Evolutionary conservation across 2,113 vertebrate species (phyloP), one percentile per base, ranked within the genome.

Genomic region (Semicossyphus pulcher): DNA sequence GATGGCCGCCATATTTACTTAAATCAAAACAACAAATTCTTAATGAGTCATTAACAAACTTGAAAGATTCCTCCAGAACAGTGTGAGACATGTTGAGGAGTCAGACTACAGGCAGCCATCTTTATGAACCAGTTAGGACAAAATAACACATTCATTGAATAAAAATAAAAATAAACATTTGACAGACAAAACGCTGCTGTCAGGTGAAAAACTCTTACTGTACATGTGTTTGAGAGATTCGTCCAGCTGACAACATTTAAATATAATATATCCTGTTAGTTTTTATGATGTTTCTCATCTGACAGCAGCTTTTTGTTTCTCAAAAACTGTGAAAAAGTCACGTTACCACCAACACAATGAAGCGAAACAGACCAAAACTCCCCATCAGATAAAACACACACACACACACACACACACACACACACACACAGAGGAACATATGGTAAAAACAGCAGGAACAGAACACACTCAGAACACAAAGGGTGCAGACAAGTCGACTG

Each of bases 381-480:
- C 52, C 7, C 4, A 5, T 0, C 18, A 58, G 2, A 67, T n/a
- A 42, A 63, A 31, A n/a, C 11, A 56, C 51, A 75, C 4, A 58
- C 14, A 54, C 36, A 63, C 34, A 23, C 25, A 53, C 51, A 53
- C 29, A 76, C 11, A 56, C 51, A 75, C 4, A 58, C 14, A 54
- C 36, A 63, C 34, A 23, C 25, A 53, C 51, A 53, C 29, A 76
- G 10, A 21, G 3, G n/a, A 47, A 72, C 39, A 62, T 1, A 31
- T 1, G 78, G 83, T 59, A 32, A 83, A 51, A 84, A 85, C 79
- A 81, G 51, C 66, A 69, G 86, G 88, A 81, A 51, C 60, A 52
- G 23, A 62, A 75, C 63, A 76, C 61, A 42, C 7, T 34, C 28
- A 65, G 64, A 74, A 81, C 71, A 80, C 68, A 72, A 28, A 67